phyloP scores from a whole-genome alignment of 2,888 invertebrate species.

The Scotopteryx bipunctaria region DNA sequence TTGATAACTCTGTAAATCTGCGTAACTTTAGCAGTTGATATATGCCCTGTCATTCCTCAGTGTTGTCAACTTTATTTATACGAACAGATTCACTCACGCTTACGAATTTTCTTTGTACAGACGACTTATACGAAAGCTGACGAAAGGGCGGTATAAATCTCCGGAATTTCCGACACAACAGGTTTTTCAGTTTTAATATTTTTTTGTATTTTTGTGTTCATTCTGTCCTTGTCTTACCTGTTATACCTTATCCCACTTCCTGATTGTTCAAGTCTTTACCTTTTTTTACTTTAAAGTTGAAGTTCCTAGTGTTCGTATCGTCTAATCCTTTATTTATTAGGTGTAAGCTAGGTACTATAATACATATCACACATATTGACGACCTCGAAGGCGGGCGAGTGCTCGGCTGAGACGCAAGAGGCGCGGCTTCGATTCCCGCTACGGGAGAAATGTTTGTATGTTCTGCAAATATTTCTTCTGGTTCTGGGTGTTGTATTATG shows the following conservation, averaged over 20 bases:
- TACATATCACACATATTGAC: too few relatives aligned
- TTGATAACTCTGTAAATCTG: not conserved
- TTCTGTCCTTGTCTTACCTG: conserved; percentile 20
- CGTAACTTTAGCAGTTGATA: not conserved
- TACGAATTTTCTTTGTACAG: conserved; percentile 65
- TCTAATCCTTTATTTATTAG: too few relatives aligned
- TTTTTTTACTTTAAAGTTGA: too few relatives aligned
- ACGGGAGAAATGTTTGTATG: too few relatives aligned
- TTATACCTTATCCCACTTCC: conserved; percentile 5
- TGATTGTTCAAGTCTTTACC: not conserved
- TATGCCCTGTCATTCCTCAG: not conserved
- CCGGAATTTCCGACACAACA: conserved; percentile 60
- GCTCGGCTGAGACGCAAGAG: too few relatives aligned
- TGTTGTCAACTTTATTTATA: conserved; percentile 16
- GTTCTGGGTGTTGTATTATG: too few relatives aligned
- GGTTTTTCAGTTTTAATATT: conserved; percentile 50
- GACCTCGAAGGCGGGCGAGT: too few relatives aligned
- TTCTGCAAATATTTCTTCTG: too few relatives aligned
- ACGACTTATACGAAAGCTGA: conserved; percentile 77
- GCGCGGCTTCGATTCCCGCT: too few relatives aligned
- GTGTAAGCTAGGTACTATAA: too few relatives aligned
- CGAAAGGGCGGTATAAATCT: conserved; percentile 58
- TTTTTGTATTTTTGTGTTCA: conserved; percentile 24
- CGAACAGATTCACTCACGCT: conserved; percentile 19
- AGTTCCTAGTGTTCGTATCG: too few relatives aligned